Percentiles rank a stretch among this genome's conserved stretches.
Conservation (phyloP, 1,140 invertebrate species). For the Halictus rubicundus region DNA sequence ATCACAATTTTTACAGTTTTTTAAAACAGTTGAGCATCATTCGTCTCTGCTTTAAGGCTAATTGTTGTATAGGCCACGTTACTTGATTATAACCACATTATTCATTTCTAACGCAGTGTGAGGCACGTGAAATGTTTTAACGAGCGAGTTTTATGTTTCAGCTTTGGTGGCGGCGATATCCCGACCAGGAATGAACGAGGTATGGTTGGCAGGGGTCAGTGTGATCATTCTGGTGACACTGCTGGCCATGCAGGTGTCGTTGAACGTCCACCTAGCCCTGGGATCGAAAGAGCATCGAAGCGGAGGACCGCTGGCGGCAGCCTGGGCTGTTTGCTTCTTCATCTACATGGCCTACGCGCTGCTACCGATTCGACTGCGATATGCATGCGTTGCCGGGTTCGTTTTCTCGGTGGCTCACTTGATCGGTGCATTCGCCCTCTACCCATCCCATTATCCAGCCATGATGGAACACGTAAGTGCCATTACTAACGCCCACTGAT, state of each 20-base stretch:
- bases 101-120: too few species aligned
- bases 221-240: constrained; percentile 89
- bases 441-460: constrained; percentile 71
- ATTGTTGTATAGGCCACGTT: too few species aligned
- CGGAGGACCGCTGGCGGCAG: constrained; percentile 80
- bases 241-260: constrained; percentile 83
- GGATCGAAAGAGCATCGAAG: constrained; percentile 60
- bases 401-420: constrained; percentile 86
- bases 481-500: not conserved
- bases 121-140: too few species aligned
- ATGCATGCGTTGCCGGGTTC: constrained; percentile 88
- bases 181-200: constrained; percentile 92
- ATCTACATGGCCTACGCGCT: constrained; percentile 94
- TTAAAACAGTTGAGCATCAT: too few species aligned
- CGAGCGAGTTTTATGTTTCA: constrained; percentile 62
- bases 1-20: too few species aligned
- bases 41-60: too few species aligned
- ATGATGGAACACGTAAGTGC: constrained; percentile 74
- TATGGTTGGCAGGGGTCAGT: constrained; percentile 90
- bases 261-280: constrained; percentile 79
- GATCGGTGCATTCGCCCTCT: constrained; percentile 72
- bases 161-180: constrained; percentile 88
- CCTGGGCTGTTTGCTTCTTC: constrained; percentile 88
- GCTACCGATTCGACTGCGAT: constrained; percentile 90
- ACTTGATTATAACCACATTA: too few species aligned